A percentile compares a stretch with the other conserved stretches of the same genome.
Evolutionary conservation across 2,888 invertebrate species (phyloP).

Genomic region (Callyntrura sp.): DNA sequence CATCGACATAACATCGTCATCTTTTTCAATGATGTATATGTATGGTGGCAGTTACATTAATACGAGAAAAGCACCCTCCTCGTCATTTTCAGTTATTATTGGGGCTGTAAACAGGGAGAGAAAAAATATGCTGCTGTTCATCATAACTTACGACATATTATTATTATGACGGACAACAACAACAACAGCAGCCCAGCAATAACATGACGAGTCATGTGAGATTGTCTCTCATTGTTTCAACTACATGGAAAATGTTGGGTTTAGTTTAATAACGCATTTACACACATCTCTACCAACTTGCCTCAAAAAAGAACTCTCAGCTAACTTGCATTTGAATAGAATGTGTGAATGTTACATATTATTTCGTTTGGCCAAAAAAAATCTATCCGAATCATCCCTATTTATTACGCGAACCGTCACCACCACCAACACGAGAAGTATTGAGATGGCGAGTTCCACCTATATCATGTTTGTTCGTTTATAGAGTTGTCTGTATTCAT

Average conservation of each 20-base stretch:
- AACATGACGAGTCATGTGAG: not conserved
- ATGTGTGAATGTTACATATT: not conserved
- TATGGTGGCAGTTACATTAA: not conserved
- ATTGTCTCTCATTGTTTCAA: not conserved
- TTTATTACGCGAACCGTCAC: constrained; percentile 3
- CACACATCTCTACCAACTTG: not conserved
- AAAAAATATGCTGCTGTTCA: not conserved
- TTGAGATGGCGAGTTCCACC: constrained; percentile 9
- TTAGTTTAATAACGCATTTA: not conserved
- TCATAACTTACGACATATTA: constrained; percentile 7
- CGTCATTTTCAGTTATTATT: not conserved
- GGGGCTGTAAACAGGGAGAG: constrained; percentile 4
- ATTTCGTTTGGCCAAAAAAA: not conserved
- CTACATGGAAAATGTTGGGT: not conserved
- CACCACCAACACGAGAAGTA: not conserved
- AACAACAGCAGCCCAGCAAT: not conserved
- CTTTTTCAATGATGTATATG: not conserved
- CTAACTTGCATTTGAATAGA: too few relatives aligned
- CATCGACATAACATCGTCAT: not conserved
- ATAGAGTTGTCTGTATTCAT: constrained; percentile 6
- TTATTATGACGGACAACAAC: constrained; percentile 27
- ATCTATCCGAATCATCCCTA: constrained; percentile 4
- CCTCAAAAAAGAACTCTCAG: too few relatives aligned
- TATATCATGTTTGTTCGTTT: constrained; percentile 24
- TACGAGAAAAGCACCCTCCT: not conserved